Evolutionary conservation across 2,113 vertebrate species (phyloP), one percentile per base, ranked within the genome.

Genomic region (Bombycilla garrulus): DNA sequence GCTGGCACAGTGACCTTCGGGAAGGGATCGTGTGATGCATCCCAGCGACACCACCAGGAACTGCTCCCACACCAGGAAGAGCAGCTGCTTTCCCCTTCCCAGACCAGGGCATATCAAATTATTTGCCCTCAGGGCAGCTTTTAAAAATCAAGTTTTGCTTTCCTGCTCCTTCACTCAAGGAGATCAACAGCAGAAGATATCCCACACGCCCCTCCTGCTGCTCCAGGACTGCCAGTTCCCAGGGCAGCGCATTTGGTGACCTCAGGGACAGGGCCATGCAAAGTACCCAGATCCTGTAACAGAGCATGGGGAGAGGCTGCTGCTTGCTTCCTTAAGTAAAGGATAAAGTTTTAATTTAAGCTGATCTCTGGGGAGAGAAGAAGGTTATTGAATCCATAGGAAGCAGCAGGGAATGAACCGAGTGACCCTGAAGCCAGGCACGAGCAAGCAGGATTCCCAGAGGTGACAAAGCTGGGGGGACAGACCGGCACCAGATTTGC

Each of bases 321-420:
- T 0, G 22, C 84, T 53, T 1, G 31, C 93, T 64, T 54, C 92
- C 88, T 84, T 88, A 92, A 94, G 77, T 51, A 88, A 94, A 81
- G 93, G 94, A 94, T 90, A 29, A 92, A 80, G 83, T 87, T 96
- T 94, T 85, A 93, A 93, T 88, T 92, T 90, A 87, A 94, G 72
- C 62, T 31, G 83, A 80, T 96, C 88, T 90, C 88, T 28, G 24
- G 92, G 92, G 95, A 94, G 72, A 71, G 88, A 29, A 92, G 87
- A 12, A 86, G 93, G 95, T 93, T 86, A 90, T 53, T 81, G 95
- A 92, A 96, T 86, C 90, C 90, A 86, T 29, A 93, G 82, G 82
- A 86, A 90, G 83, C 88, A 84, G 93, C 90, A 67, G 81, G 82
- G 94, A 67, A 70, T 44, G 77, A 83, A 90, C 38, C 2, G 7